Conservation (phyloP, 2,888 invertebrate genomes). For the Acleris sparsana region DNA sequence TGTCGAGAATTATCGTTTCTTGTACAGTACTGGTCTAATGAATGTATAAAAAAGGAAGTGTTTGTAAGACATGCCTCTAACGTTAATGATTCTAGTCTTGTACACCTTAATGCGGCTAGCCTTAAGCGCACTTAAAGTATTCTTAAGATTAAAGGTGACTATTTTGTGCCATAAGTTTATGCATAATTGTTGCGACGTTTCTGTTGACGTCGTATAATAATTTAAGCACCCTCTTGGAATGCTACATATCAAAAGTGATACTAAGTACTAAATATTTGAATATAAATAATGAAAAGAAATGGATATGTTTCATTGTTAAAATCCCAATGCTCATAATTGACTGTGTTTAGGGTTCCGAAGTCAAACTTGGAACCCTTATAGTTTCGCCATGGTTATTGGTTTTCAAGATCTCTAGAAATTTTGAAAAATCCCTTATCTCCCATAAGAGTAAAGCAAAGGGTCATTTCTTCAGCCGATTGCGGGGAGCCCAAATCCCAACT, state of each 20-base stretch:
- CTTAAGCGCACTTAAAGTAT: conserved; percentile 17
- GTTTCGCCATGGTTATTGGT: no score
- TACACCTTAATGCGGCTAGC: background rate
- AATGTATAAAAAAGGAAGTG: no score
- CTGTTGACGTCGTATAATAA: background rate
- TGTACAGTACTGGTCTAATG: no score
- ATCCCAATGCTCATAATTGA: no score
- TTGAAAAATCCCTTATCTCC: no score
- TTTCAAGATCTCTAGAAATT: no score
- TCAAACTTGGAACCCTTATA: no score
- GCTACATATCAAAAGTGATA: conserved; percentile 37
- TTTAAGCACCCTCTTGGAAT: conserved; percentile 10
- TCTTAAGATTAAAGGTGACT: conserved; percentile 24
- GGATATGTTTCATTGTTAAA: conserved; percentile 9
- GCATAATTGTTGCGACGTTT: background rate
- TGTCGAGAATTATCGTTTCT: no score
- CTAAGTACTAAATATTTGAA: conserved; percentile 27
- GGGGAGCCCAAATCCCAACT: no score
- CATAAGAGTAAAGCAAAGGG: no score
- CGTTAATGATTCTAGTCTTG: conserved; percentile 29
- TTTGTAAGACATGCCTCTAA: background rate
- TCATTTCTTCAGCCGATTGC: no score
- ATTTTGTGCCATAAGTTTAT: conserved; percentile 27
- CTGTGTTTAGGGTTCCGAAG: no score
- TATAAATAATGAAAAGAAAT: conserved; percentile 13